Evolutionary conservation across 2,797 vertebrate species (phyloP).

Genomic region (Melanogrammus aeglefinus): DNA sequence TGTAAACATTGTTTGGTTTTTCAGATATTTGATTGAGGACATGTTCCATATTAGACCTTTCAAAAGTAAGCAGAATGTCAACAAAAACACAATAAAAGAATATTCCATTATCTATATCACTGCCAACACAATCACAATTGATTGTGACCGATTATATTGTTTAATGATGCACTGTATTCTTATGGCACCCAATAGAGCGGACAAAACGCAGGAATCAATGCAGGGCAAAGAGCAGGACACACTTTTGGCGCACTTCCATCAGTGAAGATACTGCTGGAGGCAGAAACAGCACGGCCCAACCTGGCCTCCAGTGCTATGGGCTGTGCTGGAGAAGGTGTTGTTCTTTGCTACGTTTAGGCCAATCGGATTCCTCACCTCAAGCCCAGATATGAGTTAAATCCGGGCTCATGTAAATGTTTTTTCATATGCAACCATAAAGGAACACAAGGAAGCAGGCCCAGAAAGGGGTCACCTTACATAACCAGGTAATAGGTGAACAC

Average conservation of each 20-base stretch:
- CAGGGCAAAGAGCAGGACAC: no score
- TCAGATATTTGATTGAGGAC: conserved; percentile 12
- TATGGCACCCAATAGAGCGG: no score
- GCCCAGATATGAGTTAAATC: neutral
- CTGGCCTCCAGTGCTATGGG: neutral
- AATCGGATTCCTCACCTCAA: no score
- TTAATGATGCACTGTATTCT: no score
- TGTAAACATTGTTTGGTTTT: no score
- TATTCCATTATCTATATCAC: no score
- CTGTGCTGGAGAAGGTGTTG: neutral
- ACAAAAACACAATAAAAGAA: neutral
- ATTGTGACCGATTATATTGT: no score
- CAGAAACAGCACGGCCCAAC: neutral
- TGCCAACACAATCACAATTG: no score
- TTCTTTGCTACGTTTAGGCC: neutral
- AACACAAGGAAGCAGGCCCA: neutral
- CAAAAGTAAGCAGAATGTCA: no score
- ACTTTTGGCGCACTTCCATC: neutral
- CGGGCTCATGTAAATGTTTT: neutral
- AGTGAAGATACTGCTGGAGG: neutral
- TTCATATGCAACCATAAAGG: neutral
- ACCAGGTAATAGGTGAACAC: no score
- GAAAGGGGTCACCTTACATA: no score
- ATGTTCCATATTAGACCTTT: neutral
- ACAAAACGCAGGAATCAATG: no score